Base-by-base conservation (phyloP, 2,113 vertebrate genomes). In the Mellivora capensis region DNA sequence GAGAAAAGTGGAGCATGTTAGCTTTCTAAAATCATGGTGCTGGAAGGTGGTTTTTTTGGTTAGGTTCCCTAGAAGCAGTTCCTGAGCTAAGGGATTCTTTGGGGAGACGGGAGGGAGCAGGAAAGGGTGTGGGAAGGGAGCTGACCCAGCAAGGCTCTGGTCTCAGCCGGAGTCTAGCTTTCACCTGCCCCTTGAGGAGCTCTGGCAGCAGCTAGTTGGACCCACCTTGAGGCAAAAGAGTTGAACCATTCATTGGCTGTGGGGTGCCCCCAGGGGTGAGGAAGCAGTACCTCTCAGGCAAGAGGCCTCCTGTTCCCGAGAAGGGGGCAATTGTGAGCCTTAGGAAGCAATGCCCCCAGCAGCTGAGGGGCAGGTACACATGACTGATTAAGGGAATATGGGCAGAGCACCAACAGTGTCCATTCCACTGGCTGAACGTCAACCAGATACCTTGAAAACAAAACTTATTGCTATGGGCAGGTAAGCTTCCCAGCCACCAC, bases 21-120 rank as follows among this genome's bases (percentile, higher is more conserved):
- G 44, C 42, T 87, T 90, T n/a, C 42, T 34, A 64, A 96, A 96
- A 95, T 49, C 42, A 14, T 42, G n/a, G 77, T 94, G 49, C n/a
- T 67, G 4, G 72, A 64, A 85, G 34, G 4, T 72, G 29, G 13
- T 96, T 86, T 82, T 39, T 93, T 91, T 14, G 31, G 20, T 39
- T 39, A 21, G 18, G 4, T 23, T 94, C 10, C 10, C 34, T 90
- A 89, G 54, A 72, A 90, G 84, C 49, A 88, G 37, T n/a, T 59
- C 11, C 62, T 20, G 29, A 64, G 15, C 1, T 47, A 29, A 61
- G 15, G 11, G 29, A 81, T 93, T 90, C 37, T 21, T 12, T 57
- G 27, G 37, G 37, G 12, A 34, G 37, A 87, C 2, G 4, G 69
- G 29, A 84, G 25, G 7, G 57, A 81, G 47, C 47, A 81, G 27